These are phyloP conservation scores for Electrophaes corylata DNA, from an alignment of 2,888 invertebrate genomes.

Conservation along the genomic window DNA sequence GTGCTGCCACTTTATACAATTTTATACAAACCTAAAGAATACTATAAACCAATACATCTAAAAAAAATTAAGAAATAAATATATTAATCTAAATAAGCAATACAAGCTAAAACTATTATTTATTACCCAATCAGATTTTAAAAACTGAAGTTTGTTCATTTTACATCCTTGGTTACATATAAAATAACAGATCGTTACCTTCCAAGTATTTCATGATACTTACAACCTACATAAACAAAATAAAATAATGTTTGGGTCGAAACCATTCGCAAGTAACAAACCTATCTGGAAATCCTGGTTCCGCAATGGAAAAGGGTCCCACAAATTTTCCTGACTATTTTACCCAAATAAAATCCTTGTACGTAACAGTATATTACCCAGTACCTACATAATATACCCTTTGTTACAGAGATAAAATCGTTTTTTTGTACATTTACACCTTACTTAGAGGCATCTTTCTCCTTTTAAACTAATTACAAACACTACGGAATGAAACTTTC, in stretches of 20 bases:
- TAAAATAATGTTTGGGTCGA: slow-evolving; percentile 23
- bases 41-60: no score
- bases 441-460: neutral
- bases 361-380: slow-evolving; percentile 7
- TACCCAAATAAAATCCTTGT: slow-evolving; percentile 27
- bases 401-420: slow-evolving; percentile 13
- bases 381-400: slow-evolving; percentile 19
- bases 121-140: no score
- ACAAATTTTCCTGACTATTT: slow-evolving; percentile 21
- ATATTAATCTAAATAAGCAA: no score
- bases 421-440: slow-evolving; percentile 1
- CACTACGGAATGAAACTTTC: slow-evolving; percentile 16
- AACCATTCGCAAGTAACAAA: slow-evolving; percentile 24
- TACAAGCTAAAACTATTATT: no score
- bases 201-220: neutral
- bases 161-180: no score
- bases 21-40: no score
- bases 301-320: slow-evolving; percentile 13
- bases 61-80: no score
- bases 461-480: slow-evolving; percentile 22
- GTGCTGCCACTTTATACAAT: no score
- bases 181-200: no score
- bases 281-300: slow-evolving; percentile 13
- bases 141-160: no score
- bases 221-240: slow-evolving; percentile 11